phyloP scores from a whole-genome alignment of 2,797 vertebrate genomes.

The Tympanoctomys barrerae region DNA sequence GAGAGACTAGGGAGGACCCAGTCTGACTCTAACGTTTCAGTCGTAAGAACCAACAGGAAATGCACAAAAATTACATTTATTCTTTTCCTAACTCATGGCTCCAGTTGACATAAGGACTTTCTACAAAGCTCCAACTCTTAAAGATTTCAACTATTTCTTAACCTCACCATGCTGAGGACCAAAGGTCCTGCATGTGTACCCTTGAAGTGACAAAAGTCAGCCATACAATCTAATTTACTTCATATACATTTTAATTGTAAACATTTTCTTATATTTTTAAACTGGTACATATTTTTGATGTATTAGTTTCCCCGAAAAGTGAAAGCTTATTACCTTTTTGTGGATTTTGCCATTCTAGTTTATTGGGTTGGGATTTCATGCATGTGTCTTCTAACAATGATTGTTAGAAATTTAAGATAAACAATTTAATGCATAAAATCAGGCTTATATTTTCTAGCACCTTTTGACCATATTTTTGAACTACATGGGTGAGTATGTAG shows the following conservation, averaged over 20 bases:
- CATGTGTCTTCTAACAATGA: background rate
- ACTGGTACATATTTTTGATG: background rate
- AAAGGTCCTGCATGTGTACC: background rate
- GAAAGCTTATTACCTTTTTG: background rate
- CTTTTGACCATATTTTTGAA: background rate
- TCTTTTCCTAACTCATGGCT: background rate
- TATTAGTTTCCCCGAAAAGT: background rate
- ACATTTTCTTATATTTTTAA: background rate
- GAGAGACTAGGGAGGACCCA: too few species aligned
- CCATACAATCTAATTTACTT: background rate
- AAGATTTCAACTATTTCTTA: background rate
- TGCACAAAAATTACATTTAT: too few species aligned
- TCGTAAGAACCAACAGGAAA: background rate
- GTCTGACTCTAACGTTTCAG: rapidly evolving
- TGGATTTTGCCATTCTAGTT: background rate
- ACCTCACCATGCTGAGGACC: background rate
- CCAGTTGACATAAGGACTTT: background rate
- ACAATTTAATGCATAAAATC: background rate
- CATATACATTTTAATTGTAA: background rate
- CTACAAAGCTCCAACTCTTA: background rate
- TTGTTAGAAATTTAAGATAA: background rate
- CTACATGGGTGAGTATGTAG: background rate
- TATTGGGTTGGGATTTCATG: background rate
- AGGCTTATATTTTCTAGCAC: background rate
- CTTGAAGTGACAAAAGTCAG: background rate